Conservation (phyloP, 2,888 invertebrate genomes). For the Thumatha senex region DNA sequence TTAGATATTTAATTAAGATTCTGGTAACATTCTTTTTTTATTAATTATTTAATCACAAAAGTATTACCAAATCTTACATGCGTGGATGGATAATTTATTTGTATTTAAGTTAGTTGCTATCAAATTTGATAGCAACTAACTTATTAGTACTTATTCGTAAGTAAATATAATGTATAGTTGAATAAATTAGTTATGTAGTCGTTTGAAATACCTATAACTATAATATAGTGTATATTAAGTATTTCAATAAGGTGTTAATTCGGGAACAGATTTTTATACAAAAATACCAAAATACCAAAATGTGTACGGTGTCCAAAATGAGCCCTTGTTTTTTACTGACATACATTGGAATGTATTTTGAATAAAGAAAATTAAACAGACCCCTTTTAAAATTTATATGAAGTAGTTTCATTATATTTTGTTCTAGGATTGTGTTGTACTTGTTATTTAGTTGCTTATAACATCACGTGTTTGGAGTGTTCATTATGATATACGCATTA, state of each 20-base stretch:
- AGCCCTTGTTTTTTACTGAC: too few species aligned
- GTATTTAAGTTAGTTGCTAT: slow-evolving; percentile 5
- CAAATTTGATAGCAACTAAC: slow-evolving; percentile 14
- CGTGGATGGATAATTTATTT: slow-evolving; percentile 23
- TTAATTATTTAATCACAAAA: background rate
- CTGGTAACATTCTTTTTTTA: slow-evolving; percentile 1
- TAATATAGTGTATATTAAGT: background rate
- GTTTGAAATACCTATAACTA: slow-evolving; percentile 7
- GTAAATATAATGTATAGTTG: slow-evolving; percentile 13
- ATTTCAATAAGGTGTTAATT: slow-evolving; percentile 12
- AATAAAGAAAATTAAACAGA: too few species aligned
- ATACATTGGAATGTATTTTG: too few species aligned
- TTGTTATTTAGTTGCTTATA: too few species aligned
- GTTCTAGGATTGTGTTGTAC: background rate
- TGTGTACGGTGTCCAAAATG: background rate
- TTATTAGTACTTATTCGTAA: slow-evolving; percentile 18
- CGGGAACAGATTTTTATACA: slow-evolving; percentile 18
- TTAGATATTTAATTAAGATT: slow-evolving; percentile 4
- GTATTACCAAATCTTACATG: slow-evolving; percentile 6
- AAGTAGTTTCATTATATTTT: too few species aligned
- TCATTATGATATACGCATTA: too few species aligned
- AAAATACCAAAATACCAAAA: slow-evolving; percentile 20
- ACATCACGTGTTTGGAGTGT: too few species aligned
- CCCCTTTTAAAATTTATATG: too few species aligned
- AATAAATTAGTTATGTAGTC: slow-evolving; percentile 16